A percentile compares a stretch with the other conserved stretches of the same genome.
phyloP scores from a whole-genome alignment of 2,888 invertebrate species.

The Agonopterix subpropinquella region DNA sequence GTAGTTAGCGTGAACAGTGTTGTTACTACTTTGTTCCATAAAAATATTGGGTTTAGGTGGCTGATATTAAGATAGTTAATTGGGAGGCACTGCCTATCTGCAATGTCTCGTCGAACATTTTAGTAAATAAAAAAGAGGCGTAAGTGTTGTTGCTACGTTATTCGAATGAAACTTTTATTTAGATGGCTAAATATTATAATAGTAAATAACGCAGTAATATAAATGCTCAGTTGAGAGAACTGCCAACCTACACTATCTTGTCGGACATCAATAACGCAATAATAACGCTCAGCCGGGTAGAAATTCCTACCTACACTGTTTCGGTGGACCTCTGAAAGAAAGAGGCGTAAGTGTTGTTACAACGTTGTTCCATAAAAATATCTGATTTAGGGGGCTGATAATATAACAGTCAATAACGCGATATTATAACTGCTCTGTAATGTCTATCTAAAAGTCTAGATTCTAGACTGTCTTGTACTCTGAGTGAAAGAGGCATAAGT shows the following conservation, averaged over 20 bases:
- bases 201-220: slow-evolving; percentile 62
- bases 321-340: slow-evolving; percentile 85
- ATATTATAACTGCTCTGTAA: slow-evolving; percentile 86
- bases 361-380: no score
- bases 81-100: slow-evolving; percentile 87
- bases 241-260: slow-evolving; percentile 87
- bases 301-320: slow-evolving; percentile 87
- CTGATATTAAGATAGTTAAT: no score
- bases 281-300: slow-evolving; percentile 88
- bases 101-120: slow-evolving; percentile 86
- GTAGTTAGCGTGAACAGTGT: no score
- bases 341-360: slow-evolving; percentile 74
- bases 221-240: slow-evolving; percentile 89
- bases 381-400: no score
- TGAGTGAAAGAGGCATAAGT: no score
- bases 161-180: no score
- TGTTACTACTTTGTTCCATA: no score
- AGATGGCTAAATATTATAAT: background rate
- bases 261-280: slow-evolving; percentile 79
- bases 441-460: slow-evolving; percentile 74
- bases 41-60: no score
- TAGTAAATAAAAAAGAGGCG: slow-evolving; percentile 82
- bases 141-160: slow-evolving; percentile 38
- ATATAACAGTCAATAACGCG: background rate
- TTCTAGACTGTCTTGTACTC: no score